Conservation (phyloP, 2,113 vertebrate species). For the Tragelaphus buxtoni region DNA sequence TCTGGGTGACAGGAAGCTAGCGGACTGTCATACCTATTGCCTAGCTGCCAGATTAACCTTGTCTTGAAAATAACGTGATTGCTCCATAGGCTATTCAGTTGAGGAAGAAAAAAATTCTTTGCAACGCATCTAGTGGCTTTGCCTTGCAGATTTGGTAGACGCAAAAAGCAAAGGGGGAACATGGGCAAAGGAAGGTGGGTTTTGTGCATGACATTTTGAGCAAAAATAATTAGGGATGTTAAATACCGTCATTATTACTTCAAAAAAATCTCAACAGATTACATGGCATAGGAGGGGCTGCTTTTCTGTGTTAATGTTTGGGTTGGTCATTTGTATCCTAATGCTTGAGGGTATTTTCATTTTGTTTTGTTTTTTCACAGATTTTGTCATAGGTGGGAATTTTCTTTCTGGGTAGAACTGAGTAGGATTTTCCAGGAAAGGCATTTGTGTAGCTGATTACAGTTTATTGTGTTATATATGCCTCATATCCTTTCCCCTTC, state of each 20-base stretch:
- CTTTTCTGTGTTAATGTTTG: slow-evolving; percentile 22
- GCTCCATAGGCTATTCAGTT: slow-evolving; percentile 35
- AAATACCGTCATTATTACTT: background rate
- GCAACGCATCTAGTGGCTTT: slow-evolving; percentile 40
- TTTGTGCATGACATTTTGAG: slow-evolving; percentile 43
- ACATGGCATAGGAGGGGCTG: background rate
- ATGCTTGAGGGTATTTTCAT: background rate
- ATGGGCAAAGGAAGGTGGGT: slow-evolving; percentile 69
- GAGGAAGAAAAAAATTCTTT: slow-evolving; percentile 51
- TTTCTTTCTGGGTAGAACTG: slow-evolving; percentile 16
- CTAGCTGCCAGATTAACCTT: slow-evolving; percentile 59
- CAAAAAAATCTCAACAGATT: background rate
- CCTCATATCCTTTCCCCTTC: background rate
- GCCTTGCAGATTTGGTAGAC: slow-evolving; percentile 43
- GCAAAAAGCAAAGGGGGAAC: slow-evolving; percentile 43
- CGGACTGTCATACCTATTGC: slow-evolving; percentile 45
- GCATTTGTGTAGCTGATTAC: slow-evolving; percentile 27
- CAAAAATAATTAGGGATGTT: slow-evolving; percentile 29
- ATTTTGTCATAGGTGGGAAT: slow-evolving; percentile 11
- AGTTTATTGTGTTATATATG: background rate
- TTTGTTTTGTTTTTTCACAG: background rate
- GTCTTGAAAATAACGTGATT: slow-evolving; percentile 51
- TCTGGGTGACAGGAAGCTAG: slow-evolving; percentile 71
- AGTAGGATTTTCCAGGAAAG: slow-evolving; percentile 38
- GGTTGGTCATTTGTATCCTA: slow-evolving; percentile 14